phyloP scores from a whole-genome alignment of 2,888 invertebrate species.

The Tetanocera ferruginea region DNA sequence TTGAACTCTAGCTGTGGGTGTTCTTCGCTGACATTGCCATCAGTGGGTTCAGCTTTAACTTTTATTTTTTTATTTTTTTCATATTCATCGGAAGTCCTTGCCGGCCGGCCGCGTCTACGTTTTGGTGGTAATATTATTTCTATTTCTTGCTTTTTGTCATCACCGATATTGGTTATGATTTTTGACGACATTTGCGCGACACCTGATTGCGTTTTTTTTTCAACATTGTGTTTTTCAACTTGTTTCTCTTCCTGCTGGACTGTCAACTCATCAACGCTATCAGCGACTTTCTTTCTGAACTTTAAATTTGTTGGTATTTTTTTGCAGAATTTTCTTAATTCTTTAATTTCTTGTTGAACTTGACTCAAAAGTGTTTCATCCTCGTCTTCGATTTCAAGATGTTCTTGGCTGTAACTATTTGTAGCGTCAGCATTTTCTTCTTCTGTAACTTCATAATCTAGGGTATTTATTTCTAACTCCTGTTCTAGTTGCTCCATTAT shows the following conservation, averaged over 20 bases:
- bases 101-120: slow-evolving; percentile 22
- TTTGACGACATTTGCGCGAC: background rate
- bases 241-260: background rate
- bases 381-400: background rate
- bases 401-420: background rate
- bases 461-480: background rate
- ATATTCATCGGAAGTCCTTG: background rate
- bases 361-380: background rate
- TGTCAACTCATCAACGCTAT: background rate
- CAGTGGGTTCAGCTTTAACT: background rate
- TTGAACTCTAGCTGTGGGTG: background rate
- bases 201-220: background rate
- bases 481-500: background rate
- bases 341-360: slow-evolving; percentile 5
- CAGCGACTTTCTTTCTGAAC: slow-evolving; percentile 35
- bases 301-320: background rate
- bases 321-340: slow-evolving; percentile 1
- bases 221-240: background rate
- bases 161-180: background rate
- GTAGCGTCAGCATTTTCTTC: background rate
- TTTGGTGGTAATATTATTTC: background rate
- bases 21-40: slow-evolving; percentile 6
- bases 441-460: background rate
- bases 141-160: too few relatives aligned
- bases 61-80: background rate